Base-by-base conservation (phyloP, 2,888 invertebrate genomes). In the Sclerodermus sp. region DNA sequence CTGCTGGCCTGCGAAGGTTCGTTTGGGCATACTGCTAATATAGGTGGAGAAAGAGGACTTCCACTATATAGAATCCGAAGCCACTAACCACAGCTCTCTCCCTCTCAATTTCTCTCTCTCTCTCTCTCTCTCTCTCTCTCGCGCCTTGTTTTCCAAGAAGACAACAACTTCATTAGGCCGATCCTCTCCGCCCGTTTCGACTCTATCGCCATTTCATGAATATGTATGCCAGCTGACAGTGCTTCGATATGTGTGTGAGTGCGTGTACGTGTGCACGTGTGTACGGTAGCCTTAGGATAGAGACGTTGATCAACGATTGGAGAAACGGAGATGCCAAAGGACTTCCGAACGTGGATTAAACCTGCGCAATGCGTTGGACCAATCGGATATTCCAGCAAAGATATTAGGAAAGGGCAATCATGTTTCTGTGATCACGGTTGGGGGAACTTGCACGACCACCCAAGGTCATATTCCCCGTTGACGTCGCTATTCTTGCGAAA, bases 151-250 rank as follows among this genome's bases (percentile, higher is more conserved):
- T 72, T 65, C 70, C 68, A 68, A 67, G 73, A 70, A 76, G 74
- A 73, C 76, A 71, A 71, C 71, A 76, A 74, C 74, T 76, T 76
- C 74, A 76, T 76, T 76, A 76, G 73, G 66, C 70, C 63, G 64
- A 64, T 67, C 67, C 68, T 67, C 67, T 66, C 65, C 66, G 61
- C 70, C 69, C 58, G 68, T 69, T 69, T 69, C 70, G 58, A 63
- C 70, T 70, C 64, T 52, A 58, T 66, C 57, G 51, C 51, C 47
- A 42, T 55, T 62, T 74, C 74, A 74, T 75, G 74, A 76, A 76
- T 76, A 76, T 76, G 70, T 60, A 76, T 70, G 60, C 45, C 31
- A 48, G 47, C 46, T 45, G 23, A 49, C 53, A 37, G 47, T 50
- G 45, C 44, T 57, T 48, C 50, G 52, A 23, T 23, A 23, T n/a